A percentile compares a stretch with the other conserved stretches of the same genome.
Evolutionary conservation across 2,797 vertebrate species (phyloP).

Genomic region (Psittacula derbiana): DNA sequence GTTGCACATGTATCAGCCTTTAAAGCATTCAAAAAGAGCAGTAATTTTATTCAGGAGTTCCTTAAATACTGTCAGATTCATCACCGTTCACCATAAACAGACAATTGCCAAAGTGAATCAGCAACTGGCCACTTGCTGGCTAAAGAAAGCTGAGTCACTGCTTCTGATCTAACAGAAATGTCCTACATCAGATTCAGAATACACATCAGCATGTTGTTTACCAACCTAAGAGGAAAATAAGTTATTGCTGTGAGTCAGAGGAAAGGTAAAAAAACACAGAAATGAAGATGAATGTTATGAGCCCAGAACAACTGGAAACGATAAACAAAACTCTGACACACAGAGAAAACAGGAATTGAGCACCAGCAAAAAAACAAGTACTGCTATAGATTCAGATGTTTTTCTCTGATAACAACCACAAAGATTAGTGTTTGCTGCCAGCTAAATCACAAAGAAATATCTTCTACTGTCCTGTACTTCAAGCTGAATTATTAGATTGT

Average conservation of each 20-base stretch:
- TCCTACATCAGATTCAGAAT: neutral
- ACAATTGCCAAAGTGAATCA: conserved; percentile 28
- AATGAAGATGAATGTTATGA: conserved; percentile 35
- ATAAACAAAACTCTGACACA: conserved; percentile 31
- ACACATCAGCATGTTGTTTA: conserved; percentile 23
- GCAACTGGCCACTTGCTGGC: neutral
- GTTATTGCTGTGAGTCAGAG: neutral
- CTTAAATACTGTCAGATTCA: neutral
- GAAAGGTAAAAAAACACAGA: neutral
- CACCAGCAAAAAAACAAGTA: conserved; percentile 8
- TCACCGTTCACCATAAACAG: neutral
- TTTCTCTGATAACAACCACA: conserved; percentile 18
- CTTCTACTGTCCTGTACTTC: neutral
- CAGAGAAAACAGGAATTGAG: neutral
- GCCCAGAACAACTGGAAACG: neutral
- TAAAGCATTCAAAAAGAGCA: neutral
- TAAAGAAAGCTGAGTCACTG: conserved; percentile 16
- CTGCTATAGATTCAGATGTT: conserved; percentile 25
- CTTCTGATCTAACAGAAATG: neutral
- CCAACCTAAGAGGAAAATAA: conserved; percentile 10
- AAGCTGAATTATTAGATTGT: neutral
- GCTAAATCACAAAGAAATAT: conserved; percentile 26
- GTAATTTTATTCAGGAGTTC: neutral
- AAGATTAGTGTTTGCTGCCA: conserved; percentile 34
- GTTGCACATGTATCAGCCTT: neutral